Evolutionary conservation across 2,888 invertebrate genomes (phyloP), one percentile per base, ranked within the genome.

Genomic region (Eulithis testata): DNA sequence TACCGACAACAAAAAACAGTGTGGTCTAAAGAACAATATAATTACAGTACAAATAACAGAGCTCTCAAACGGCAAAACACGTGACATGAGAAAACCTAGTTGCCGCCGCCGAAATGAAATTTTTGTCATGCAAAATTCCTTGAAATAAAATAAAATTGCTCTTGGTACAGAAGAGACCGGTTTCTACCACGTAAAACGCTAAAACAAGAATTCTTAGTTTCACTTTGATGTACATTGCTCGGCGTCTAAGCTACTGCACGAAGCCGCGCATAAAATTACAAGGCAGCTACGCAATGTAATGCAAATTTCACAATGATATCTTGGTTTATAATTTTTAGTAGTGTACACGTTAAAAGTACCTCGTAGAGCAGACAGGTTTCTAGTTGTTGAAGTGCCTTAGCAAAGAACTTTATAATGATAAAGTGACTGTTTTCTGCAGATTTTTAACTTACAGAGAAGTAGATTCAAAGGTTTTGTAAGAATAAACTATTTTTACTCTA

Each of bases 321-420:
- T 40, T 40, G 31, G 40, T 40, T 8, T 40, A 40, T 40, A 0
- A 2, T 40, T 11, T 11, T 5, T 8, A 5, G 4, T 40, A 40
- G 40, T 40, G 9, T 4, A 9, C 40, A 8, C 9, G 9, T 11
- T 40, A 3, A 40, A 11, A 40, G 40, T 40, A 40, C 40, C 40
- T 40, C 40, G 8, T 40, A 40, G 40, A 40, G 40, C 40, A 2
- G 40, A 40, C 40, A 40, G 40, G 43, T n/a, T n/a, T 44, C 50
- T 45, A 50, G 31, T 44, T 55, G 60, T 55, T 45, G 55, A 53
- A 65, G 52, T 60, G 65, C 60, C 56, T 60, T 47, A 40, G 56
- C 52, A 37, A 53, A 45, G 47, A 65, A 65, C 57, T 65, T 65
- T 65, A 53, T 60, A 57, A 65, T 65, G 65, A 60, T 57, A 57